These are phyloP conservation scores for Petroica traversi DNA, from an alignment of 2,113 vertebrate genomes.

Conservation along the genomic window DNA sequence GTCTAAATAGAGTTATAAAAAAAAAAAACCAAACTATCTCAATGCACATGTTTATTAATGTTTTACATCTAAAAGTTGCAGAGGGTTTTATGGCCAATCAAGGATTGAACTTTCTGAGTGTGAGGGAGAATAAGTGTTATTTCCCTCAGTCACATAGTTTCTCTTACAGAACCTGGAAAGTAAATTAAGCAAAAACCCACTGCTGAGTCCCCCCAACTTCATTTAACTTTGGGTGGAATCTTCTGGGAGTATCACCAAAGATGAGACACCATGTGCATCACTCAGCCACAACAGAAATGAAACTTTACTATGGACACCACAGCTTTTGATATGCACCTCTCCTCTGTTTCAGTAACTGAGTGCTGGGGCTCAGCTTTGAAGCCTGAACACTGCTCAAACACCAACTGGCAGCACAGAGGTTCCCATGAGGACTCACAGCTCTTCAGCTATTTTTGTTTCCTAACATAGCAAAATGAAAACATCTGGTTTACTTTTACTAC, in stretches of 20 bases:
- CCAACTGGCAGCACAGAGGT: neutral
- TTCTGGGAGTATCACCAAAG: neutral
- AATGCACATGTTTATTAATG: neutral
- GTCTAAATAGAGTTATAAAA: neutral
- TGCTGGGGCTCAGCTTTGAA: neutral
- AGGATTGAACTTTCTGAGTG: fast-evolving
- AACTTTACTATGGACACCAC: neutral
- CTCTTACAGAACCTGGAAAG: neutral
- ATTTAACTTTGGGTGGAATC: neutral
- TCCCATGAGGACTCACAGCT: neutral
- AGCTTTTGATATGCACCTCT: neutral
- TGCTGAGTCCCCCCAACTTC: fast-evolving
- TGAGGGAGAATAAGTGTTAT: neutral
- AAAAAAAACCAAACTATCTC: neutral
- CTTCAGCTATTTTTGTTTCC: neutral
- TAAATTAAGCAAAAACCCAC: neutral
- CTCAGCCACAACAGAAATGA: neutral
- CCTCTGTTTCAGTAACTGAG: neutral
- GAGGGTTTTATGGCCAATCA: neutral
- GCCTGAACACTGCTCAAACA: neutral
- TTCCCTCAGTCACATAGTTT: neutral
- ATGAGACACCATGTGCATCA: fast-evolving
- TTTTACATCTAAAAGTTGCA: neutral
- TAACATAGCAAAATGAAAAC: neutral
- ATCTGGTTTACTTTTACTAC: neutral